Evolutionary conservation across 2,888 invertebrate species (phyloP).

Genomic region (Euphydryas editha): DNA sequence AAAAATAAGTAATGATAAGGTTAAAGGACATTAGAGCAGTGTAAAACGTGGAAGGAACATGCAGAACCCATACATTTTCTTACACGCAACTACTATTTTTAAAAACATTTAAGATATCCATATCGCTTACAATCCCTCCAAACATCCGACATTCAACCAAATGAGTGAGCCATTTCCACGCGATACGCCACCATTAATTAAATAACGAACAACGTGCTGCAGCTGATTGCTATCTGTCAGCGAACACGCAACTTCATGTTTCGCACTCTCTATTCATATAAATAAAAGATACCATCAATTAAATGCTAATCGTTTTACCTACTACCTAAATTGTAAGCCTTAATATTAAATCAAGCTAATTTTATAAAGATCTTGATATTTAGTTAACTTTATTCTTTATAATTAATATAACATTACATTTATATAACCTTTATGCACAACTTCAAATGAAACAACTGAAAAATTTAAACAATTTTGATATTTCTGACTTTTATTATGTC

Average conservation of each 20-base stretch:
- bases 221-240: slow-evolving; percentile 74
- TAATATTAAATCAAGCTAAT: too few relatives aligned
- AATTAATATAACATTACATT: too few relatives aligned
- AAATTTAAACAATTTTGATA: too few relatives aligned
- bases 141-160: slow-evolving; percentile 71
- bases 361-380: too few relatives aligned
- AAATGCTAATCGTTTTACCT: slow-evolving; percentile 4
- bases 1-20: not conserved
- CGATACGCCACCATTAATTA: slow-evolving; percentile 75
- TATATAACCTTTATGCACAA: too few relatives aligned
- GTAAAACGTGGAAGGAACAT: not conserved
- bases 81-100: slow-evolving; percentile 40
- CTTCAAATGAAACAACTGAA: too few relatives aligned
- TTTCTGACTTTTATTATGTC: too few relatives aligned
- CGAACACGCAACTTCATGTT: slow-evolving; percentile 68
- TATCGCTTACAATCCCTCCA: slow-evolving; percentile 78
- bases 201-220: slow-evolving; percentile 62
- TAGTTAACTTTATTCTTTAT: too few relatives aligned
- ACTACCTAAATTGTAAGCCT: too few relatives aligned
- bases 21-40: not conserved
- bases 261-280: slow-evolving; percentile 37
- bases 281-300: slow-evolving; percentile 12
- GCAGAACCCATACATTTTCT: not conserved
- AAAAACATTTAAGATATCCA: slow-evolving; percentile 72
- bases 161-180: slow-evolving; percentile 76